A percentile compares a stretch with the other conserved stretches of the same genome.
These are phyloP conservation scores for Plotosus lineatus DNA, from an alignment of 2,113 vertebrate species.

Conservation along the genomic window DNA sequence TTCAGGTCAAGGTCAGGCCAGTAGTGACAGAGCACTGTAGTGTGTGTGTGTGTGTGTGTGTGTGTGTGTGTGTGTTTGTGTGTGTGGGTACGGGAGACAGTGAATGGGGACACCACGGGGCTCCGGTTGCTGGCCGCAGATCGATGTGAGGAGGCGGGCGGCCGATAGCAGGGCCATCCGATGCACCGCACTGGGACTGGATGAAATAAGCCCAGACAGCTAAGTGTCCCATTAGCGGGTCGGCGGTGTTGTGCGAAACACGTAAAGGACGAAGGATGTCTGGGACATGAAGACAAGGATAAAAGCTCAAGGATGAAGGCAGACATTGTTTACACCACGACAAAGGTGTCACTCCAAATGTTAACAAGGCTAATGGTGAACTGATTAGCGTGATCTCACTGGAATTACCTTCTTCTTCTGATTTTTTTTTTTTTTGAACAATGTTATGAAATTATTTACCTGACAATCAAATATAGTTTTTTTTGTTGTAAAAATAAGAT, in stretches of 20 bases:
- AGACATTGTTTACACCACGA: constrained; percentile 1
- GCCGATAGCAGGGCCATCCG: constrained; percentile 67
- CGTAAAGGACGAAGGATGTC: constrained; percentile 50
- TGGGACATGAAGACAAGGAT: constrained; percentile 15
- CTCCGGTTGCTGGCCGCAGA: constrained; percentile 80
- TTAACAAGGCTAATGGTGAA: constrained; percentile 11
- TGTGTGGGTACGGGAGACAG: constrained; percentile 63
- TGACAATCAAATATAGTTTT: background rate
- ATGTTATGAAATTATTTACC: no score
- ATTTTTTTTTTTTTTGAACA: no score
- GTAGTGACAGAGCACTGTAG: constrained; percentile 44
- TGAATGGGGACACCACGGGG: constrained; percentile 71
- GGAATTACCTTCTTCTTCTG: background rate
- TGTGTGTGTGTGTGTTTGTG: constrained; percentile 33
- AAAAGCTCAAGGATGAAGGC: constrained; percentile 3
- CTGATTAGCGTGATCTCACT: background rate
- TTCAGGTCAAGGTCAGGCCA: constrained; percentile 72
- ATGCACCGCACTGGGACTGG: constrained; percentile 71
- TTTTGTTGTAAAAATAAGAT: background rate
- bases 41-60: constrained; percentile 29
- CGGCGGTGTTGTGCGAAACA: constrained; percentile 63
- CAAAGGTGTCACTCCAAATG: background rate
- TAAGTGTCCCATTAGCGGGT: constrained; percentile 81
- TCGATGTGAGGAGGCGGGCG: constrained; percentile 70
- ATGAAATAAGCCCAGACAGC: constrained; percentile 74